Evolutionary conservation across 2,888 invertebrate genomes (phyloP).

Genomic region (Drosophila demipolita): DNA sequence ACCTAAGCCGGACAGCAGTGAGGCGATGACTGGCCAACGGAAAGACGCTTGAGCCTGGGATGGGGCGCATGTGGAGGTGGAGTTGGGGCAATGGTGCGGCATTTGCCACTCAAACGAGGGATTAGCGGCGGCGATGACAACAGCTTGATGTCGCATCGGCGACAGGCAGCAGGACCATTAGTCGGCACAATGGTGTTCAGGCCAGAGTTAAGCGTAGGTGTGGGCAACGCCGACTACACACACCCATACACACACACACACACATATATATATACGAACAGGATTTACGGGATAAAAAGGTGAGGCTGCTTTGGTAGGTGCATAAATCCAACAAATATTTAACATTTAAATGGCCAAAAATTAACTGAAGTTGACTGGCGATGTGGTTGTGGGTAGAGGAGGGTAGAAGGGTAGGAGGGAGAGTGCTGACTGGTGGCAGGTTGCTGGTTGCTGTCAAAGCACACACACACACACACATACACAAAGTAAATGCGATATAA

Average conservation of each 20-base stretch:
- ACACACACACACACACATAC: conserved; percentile 5
- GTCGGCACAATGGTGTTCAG: conserved; percentile 6
- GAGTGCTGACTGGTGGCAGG: not conserved
- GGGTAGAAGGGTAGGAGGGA: not conserved
- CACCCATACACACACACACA: conserved; percentile 1
- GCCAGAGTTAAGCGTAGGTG: not conserved
- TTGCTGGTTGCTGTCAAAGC: conserved; percentile 4
- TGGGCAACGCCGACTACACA: not conserved
- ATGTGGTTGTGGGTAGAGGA: not conserved
- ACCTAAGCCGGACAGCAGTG: conserved; percentile 76
- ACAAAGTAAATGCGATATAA: conserved; percentile 62
- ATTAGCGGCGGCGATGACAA: conserved; percentile 79
- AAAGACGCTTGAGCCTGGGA: not conserved
- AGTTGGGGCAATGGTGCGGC: conserved; percentile 51
- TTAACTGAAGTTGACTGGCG: conserved; percentile 63
- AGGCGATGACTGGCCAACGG: conserved; percentile 14
- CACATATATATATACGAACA: conserved; percentile 12
- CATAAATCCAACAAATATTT: conserved; percentile 72
- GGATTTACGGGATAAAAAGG: conserved; percentile 47
- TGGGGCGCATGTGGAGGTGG: not conserved
- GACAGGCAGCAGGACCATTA: conserved; percentile 61
- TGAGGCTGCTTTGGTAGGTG: conserved; percentile 14
- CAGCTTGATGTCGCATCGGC: conserved; percentile 69
- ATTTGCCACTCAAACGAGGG: conserved; percentile 80
- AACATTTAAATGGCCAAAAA: conserved; percentile 77